Percentiles rank a stretch among this genome's conserved stretches.
These are phyloP conservation scores for Parnassius mnemosyne DNA, from an alignment of 2,888 invertebrate genomes.

Conservation along the genomic window DNA sequence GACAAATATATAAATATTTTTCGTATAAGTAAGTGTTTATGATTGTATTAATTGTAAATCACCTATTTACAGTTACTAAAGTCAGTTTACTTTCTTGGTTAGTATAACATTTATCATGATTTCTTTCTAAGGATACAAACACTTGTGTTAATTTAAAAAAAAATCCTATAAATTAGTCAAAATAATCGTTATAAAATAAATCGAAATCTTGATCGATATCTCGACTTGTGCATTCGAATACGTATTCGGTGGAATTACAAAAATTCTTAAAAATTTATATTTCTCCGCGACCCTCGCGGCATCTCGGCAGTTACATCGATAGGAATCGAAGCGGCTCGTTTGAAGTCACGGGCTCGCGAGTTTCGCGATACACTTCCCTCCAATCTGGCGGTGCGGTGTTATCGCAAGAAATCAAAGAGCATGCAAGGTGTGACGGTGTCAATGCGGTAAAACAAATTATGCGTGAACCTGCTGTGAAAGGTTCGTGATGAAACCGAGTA, in stretches of 20 bases:
- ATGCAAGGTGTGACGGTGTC: slow-evolving; percentile 34
- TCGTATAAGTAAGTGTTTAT: no score
- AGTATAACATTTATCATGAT: background rate
- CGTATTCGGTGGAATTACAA: slow-evolving; percentile 4
- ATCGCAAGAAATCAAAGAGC: slow-evolving; percentile 41
- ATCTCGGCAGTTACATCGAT: slow-evolving; percentile 39
- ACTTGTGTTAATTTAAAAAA: slow-evolving; percentile 6
- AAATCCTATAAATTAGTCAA: slow-evolving; percentile 7
- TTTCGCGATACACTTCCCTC: slow-evolving; percentile 40
- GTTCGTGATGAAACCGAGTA: slow-evolving; percentile 21
- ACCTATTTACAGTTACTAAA: no score
- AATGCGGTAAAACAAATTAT: slow-evolving; percentile 27
- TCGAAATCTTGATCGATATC: slow-evolving; percentile 26
- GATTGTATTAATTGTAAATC: no score
- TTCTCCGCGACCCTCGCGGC: slow-evolving; percentile 35
- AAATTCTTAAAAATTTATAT: slow-evolving; percentile 20
- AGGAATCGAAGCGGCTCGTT: slow-evolving; percentile 40
- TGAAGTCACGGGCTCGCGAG: slow-evolving; percentile 31
- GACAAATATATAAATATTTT: no score
- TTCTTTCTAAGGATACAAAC: slow-evolving; percentile 1
- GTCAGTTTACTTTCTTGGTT: no score
- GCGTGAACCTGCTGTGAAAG: slow-evolving; percentile 22
- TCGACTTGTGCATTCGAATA: slow-evolving; percentile 6
- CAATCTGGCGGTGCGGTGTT: slow-evolving; percentile 39
- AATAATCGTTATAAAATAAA: slow-evolving; percentile 3